Conservation (phyloP, 2,888 invertebrate species). For the Saturnia pavonia region DNA sequence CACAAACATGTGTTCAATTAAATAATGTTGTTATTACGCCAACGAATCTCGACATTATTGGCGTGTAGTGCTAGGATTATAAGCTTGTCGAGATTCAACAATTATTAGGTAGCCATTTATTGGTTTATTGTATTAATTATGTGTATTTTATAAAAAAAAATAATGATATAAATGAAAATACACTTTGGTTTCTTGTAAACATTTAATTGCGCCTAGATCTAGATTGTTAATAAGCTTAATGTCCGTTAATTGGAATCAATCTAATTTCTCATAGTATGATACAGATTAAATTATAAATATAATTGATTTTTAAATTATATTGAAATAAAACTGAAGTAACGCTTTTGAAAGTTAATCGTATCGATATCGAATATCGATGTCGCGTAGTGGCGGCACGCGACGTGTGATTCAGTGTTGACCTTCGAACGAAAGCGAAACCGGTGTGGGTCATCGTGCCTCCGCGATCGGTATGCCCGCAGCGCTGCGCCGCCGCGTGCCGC, state of each 20-base stretch:
- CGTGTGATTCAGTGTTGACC: constrained; percentile 69
- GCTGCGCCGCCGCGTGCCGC: constrained; percentile 24
- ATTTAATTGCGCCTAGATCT: neutral
- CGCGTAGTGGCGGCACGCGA: constrained; percentile 28
- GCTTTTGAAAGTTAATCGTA: neutral
- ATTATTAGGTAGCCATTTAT: neutral
- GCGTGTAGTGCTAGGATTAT: constrained; percentile 26
- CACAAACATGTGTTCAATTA: constrained; percentile 45
- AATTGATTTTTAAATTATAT: neutral
- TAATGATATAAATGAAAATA: neutral
- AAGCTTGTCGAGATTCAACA: constrained; percentile 19
- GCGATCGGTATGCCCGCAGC: constrained; percentile 29
- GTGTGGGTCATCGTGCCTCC: constrained; percentile 69
- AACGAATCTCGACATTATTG: constrained; percentile 40
- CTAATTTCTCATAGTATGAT: neutral
- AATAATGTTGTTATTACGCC: constrained; percentile 47
- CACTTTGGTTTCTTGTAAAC: neutral
- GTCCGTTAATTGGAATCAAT: neutral
- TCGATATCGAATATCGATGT: constrained; percentile 27
- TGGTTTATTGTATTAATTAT: neutral
- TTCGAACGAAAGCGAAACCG: constrained; percentile 78
- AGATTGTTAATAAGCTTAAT: neutral
- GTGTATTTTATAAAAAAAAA: neutral
- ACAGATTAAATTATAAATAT: neutral
- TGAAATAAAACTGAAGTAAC: too few relatives aligned